These are phyloP conservation scores for Phycodurus eques DNA, from an alignment of 2,113 vertebrate genomes.

Conservation along the genomic window DNA sequence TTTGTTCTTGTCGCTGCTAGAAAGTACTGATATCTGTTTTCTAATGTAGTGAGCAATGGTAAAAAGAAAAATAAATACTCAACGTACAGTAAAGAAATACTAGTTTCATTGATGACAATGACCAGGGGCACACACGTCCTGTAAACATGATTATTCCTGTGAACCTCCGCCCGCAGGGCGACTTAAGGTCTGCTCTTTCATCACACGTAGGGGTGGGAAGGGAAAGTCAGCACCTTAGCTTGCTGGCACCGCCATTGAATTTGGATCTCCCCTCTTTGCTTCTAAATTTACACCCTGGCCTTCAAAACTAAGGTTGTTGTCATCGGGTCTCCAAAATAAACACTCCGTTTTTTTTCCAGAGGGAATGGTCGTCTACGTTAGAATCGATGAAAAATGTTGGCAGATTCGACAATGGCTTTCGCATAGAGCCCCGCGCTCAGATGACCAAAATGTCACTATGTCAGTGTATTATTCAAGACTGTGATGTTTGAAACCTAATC, in stretches of 20 bases:
- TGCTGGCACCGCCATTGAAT: conserved; percentile 73
- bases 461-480: conserved; percentile 21
- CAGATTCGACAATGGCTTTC: conserved; percentile 54
- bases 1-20: too few relatives aligned
- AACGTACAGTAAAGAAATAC: too few relatives aligned
- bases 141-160: conserved; percentile 11
- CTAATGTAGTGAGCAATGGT: background rate
- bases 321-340: conserved; percentile 78
- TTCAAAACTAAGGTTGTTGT: conserved; percentile 77
- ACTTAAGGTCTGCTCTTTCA: conserved; percentile 65
- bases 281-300: conserved; percentile 79
- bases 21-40: background rate
- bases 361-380: conserved; percentile 57
- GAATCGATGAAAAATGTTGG: conserved; percentile 70
- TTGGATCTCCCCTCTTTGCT: conserved; percentile 76
- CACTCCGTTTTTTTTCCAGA: conserved; percentile 56
- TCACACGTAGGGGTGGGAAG: conserved; percentile 52
- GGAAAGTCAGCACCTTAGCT: conserved; percentile 64
- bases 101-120: background rate
- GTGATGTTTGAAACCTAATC: conserved; percentile 15
- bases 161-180: conserved; percentile 43
- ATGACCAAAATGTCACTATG: conserved; percentile 43
- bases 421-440: conserved; percentile 49
- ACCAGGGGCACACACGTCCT: background rate
- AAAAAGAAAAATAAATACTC: background rate